Conservation (phyloP, 2,888 invertebrate genomes). For the Agriopis marginaria region DNA sequence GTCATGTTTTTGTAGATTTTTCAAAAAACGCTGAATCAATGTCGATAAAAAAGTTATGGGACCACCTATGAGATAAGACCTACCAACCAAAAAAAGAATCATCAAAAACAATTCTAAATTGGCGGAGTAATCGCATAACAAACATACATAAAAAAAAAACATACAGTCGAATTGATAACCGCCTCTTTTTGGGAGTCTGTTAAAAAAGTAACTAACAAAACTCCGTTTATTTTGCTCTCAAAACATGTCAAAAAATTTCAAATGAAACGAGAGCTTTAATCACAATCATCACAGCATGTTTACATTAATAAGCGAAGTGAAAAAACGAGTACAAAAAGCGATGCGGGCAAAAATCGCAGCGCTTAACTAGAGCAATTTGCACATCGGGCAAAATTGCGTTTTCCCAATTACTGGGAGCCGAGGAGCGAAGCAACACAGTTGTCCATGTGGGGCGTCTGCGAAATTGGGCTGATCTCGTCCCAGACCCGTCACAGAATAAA, state of each 20-base stretch:
- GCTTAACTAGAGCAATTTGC: conserved; percentile 47
- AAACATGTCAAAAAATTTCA: conserved; percentile 8
- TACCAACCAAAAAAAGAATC: too few relatives aligned
- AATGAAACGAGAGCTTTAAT: conserved; percentile 22
- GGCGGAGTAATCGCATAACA: too few relatives aligned
- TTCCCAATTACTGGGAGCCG: conserved; percentile 42
- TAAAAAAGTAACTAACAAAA: background rate
- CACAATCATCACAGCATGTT: conserved; percentile 23
- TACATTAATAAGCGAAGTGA: conserved; percentile 26
- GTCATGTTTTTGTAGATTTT: too few relatives aligned
- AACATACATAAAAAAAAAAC: too few relatives aligned
- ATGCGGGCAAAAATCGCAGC: conserved; percentile 35
- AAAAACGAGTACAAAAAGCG: conserved; percentile 33
- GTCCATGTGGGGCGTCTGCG: conserved; percentile 33
- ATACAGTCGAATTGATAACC: too few relatives aligned
- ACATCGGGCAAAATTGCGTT: conserved; percentile 45
- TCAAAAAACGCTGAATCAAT: too few relatives aligned
- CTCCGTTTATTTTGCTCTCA: background rate
- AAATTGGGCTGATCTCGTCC: conserved; percentile 43
- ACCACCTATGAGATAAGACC: too few relatives aligned
- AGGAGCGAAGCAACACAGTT: conserved; percentile 34
- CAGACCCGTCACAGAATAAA: conserved; percentile 8
- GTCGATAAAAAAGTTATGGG: too few relatives aligned
- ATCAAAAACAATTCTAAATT: too few relatives aligned
- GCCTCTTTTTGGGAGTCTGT: too few relatives aligned